Percentiles rank a stretch among this genome's conserved stretches.
Conservation (phyloP, 2,113 vertebrate species). For the Catharus minimus region DNA sequence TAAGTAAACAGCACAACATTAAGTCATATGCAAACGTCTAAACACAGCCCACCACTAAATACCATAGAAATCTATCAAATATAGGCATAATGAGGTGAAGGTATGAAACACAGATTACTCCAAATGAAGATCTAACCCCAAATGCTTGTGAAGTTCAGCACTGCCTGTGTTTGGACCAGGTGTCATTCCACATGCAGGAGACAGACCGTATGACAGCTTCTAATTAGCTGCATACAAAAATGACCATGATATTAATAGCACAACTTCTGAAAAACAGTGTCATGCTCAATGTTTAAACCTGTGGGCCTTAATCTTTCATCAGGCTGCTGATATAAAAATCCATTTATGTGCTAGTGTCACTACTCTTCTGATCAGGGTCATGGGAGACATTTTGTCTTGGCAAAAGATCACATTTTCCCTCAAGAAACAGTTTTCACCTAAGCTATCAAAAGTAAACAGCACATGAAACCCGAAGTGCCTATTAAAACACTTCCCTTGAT, state of each 20-base stretch:
- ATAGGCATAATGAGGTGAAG: not conserved
- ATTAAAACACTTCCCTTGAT: slow-evolving; percentile 1
- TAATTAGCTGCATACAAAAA: not conserved
- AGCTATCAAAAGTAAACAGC: not conserved
- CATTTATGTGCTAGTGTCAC: not conserved
- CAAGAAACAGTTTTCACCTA: not conserved
- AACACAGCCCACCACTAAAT: not conserved
- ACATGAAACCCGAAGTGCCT: not conserved
- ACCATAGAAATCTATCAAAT: not conserved
- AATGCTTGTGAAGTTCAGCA: not conserved
- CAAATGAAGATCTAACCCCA: not conserved
- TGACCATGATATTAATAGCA: not conserved
- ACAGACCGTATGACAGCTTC: not conserved
- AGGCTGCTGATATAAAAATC: not conserved
- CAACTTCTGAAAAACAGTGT: not conserved
- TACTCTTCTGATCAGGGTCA: not conserved
- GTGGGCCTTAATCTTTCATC: not conserved
- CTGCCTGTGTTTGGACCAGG: not conserved
- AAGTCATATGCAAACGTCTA: not conserved
- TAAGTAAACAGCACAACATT: not conserved
- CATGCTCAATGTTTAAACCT: not conserved
- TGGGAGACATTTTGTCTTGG: not conserved
- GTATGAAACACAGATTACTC: not conserved
- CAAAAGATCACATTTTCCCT: not conserved
- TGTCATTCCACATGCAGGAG: not conserved